Base-by-base conservation (phyloP, 2,113 vertebrate species). In the Galbula dea region DNA sequence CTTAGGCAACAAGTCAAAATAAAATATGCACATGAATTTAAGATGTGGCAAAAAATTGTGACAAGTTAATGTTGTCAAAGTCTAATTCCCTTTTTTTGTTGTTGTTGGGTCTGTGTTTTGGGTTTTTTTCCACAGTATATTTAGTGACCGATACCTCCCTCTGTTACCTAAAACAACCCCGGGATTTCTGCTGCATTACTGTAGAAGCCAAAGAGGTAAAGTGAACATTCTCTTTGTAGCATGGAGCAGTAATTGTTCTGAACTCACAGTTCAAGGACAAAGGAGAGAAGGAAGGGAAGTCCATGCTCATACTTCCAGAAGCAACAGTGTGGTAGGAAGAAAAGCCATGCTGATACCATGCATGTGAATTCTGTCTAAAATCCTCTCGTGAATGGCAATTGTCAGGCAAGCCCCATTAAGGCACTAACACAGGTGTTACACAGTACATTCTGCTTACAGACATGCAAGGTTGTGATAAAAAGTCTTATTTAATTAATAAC, bases 181-280 rank as follows among this genome's bases (percentile, higher is more conserved):
- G 99, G 80, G 99, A 99, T 95, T 99, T 99, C 98, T 99, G 99
- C 96, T 99, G 99, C 96, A 98, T 99, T 96, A 98, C 98, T 86
- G 97, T 98, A 6, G 98, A 99, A 97, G 98, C 98, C 83, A 98
- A 98, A 97, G 98, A 99, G 98, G 99, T 99, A 95, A 98, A 39
- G 49, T 74, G 29, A 63, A 29, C 24, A 1, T 67, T 88, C 36
- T 57, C 18, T 34, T 43, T 43, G 15, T 52, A 61, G 72, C 46
- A 43, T 0, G 51, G 61, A 48, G n/a, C 7, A 77, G n/a, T 5
- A n/a, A 11, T 13, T 59, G 21, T 32, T 76, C 51, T 77, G 51
- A 84, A 22, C 43, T 46, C 11, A 11, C 14, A 23, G 41, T 69
- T 62, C 34, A 80, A 57, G 26, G 43, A 49, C 8, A 61, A 73